Base-by-base conservation (phyloP, 2,797 vertebrate genomes). In the Notoglanidium macrostoma region DNA sequence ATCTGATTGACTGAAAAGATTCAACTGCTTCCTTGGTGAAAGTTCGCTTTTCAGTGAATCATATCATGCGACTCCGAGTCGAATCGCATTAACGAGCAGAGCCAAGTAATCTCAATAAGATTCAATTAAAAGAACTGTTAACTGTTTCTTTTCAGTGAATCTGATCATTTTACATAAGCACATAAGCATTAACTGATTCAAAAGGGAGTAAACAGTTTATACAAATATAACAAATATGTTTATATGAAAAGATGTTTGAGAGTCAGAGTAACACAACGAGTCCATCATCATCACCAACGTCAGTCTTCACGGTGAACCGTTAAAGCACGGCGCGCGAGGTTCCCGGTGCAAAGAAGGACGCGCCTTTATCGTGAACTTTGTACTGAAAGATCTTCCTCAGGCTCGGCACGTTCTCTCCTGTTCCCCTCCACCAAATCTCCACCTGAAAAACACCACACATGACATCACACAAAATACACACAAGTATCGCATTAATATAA, bases 281-380 rank as follows among this genome's bases (percentile, higher is more conserved):
- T 26, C 6, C n/a, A 21, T 55, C 51, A 59, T 79, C 54, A 57
- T 19, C 55, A 19, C 17, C 54, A 55, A 12, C 51, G 9, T 63
- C 54, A 40, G 32, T 26, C 35, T 3, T 15, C 55, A 65, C 6
- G 17, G 35, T 44, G 65, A 73, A n/a, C 6, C n/a, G 32, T 96
- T 95, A 99, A 67, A 99, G 96, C 40, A 98, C 95, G 0, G 98
- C 97, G 0, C 97, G 95, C 12, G 98, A 98, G 63, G 97, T 96
- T 72, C 98, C 98, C 12, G 90, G 94, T 0, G 98, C 97, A 0
- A 99, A 99, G 84, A 99, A 99, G 6, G 95, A 95, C 49, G 96
- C 97, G 0, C 94, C 97, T 94, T 95, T 98, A 88, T 99, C 98
- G 2, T 97, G 96, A 91, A 99, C 97, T 88, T 98, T 99, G 89